Conservation (phyloP, 2,113 vertebrate genomes). For the Gadus macrocephalus region DNA sequence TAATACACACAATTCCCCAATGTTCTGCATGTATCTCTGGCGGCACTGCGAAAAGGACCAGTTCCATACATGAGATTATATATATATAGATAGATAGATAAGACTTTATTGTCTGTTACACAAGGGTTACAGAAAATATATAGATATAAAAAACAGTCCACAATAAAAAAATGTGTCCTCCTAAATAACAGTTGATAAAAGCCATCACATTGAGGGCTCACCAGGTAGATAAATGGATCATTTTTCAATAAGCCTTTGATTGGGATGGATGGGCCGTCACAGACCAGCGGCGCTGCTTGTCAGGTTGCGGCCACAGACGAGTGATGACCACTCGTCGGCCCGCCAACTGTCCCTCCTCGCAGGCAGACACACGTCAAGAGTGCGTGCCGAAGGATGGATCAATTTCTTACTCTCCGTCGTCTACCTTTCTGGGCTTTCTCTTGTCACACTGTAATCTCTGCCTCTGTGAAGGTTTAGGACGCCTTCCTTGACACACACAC, state of each 20-base stretch:
- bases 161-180: background rate
- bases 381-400: constrained; percentile 59
- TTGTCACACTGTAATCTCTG: constrained; percentile 43
- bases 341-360: constrained; percentile 54
- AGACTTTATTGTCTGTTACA: too few relatives aligned
- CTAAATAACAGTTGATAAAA: background rate
- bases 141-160: background rate
- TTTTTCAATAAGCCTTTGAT: constrained; percentile 34
- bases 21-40: constrained; percentile 40
- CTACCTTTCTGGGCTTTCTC: constrained; percentile 37
- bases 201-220: background rate
- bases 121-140: background rate
- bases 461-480: constrained; percentile 30
- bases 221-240: constrained; percentile 38
- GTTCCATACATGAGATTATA: background rate
- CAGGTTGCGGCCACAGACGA: constrained; percentile 44
- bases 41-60: constrained; percentile 20
- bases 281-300: constrained; percentile 32
- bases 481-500: constrained; percentile 21
- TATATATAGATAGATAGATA: background rate
- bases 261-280: constrained; percentile 63
- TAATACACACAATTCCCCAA: constrained; percentile 40
- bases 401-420: constrained; percentile 56
- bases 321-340: constrained; percentile 66
- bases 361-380: constrained; percentile 65